phyloP scores from a whole-genome alignment of 2,113 vertebrate species.

The Pleuronectes platessa region DNA sequence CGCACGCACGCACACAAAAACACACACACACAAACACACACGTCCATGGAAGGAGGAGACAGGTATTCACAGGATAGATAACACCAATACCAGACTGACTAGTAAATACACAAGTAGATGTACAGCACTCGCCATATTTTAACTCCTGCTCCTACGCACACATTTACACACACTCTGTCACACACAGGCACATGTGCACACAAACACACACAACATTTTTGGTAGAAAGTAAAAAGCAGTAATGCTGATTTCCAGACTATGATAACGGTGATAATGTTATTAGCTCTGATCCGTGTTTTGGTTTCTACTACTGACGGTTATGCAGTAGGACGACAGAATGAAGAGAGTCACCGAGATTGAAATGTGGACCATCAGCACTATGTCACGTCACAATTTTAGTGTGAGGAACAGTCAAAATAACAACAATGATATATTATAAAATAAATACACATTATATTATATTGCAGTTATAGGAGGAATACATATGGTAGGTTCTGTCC shows the following conservation, averaged over 20 bases:
- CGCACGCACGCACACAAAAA: slow-evolving; percentile 25
- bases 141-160: slow-evolving; percentile 57
- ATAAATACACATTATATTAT: slow-evolving; percentile 62
- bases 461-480: slow-evolving; percentile 63
- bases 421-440: slow-evolving; percentile 43
- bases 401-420: slow-evolving; percentile 27
- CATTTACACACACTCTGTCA: slow-evolving; percentile 24
- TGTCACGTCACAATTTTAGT: neutral
- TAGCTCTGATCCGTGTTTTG: slow-evolving; percentile 68
- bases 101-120: slow-evolving; percentile 73
- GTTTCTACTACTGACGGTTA: slow-evolving; percentile 56
- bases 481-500: slow-evolving; percentile 30
- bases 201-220: slow-evolving; percentile 47
- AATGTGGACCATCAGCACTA: slow-evolving; percentile 19
- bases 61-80: slow-evolving; percentile 74
- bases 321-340: slow-evolving; percentile 25
- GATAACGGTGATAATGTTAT: slow-evolving; percentile 41
- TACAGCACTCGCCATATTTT: slow-evolving; percentile 71
- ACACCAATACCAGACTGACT: slow-evolving; percentile 77
- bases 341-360: slow-evolving; percentile 16
- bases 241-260: slow-evolving; percentile 48
- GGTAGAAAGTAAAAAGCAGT: slow-evolving; percentile 67
- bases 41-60: slow-evolving; percentile 51
- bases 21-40: slow-evolving; percentile 44
- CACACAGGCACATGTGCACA: slow-evolving; percentile 18